Conservation (phyloP, 23 tunicate species). For the Halocynthia roretzi region DNA sequence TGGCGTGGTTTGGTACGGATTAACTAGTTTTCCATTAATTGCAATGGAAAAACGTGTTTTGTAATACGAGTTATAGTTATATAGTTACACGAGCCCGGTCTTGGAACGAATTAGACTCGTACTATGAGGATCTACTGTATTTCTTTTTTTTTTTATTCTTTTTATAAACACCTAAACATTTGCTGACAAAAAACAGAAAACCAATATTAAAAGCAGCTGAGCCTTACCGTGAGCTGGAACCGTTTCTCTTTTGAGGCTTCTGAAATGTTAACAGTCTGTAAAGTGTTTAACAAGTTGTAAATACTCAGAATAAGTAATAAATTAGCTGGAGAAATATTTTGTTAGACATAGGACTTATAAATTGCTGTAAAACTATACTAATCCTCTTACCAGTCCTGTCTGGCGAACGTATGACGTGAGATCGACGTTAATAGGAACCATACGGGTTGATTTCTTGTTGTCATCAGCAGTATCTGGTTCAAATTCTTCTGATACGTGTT, state of each 20-base stretch:
- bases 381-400: slow-evolving; percentile 58
- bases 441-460: slow-evolving; percentile 16
- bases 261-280: slow-evolving; percentile 59
- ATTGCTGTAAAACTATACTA: not conserved
- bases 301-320: not conserved
- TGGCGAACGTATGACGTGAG: slow-evolving; percentile 70
- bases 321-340: not conserved
- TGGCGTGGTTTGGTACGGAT: too few species aligned
- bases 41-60: too few species aligned
- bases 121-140: too few species aligned
- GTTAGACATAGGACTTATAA: not conserved
- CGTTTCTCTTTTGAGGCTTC: slow-evolving; percentile 41
- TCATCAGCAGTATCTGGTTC: not conserved
- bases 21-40: too few species aligned
- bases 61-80: too few species aligned
- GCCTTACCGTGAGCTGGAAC: slow-evolving; percentile 61
- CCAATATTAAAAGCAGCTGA: too few species aligned
- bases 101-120: too few species aligned
- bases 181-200: too few species aligned
- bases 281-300: not conserved
- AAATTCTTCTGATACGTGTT: slow-evolving; percentile 57
- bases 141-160: too few species aligned
- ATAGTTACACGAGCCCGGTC: too few species aligned
- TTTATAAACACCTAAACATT: too few species aligned
- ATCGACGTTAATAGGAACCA: slow-evolving; percentile 72